These are phyloP conservation scores for Anhinga anhinga DNA, from an alignment of 2,113 vertebrate species.

Conservation along the genomic window DNA sequence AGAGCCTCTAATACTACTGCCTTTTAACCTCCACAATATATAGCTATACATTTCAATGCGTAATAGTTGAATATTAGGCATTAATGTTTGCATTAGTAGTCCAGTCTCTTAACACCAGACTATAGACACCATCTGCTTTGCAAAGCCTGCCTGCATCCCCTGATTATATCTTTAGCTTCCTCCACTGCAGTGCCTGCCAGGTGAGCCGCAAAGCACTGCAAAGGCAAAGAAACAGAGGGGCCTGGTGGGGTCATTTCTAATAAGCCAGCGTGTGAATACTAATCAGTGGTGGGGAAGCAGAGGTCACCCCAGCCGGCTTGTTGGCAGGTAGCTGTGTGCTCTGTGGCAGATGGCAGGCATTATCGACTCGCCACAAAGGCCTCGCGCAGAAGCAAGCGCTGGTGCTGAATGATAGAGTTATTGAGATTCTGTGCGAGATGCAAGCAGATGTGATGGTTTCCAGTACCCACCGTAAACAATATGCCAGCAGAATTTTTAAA, in stretches of 20 bases:
- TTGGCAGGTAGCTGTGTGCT: conserved; percentile 84
- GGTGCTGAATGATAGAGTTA: conserved; percentile 77
- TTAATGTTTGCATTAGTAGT: conserved; percentile 73
- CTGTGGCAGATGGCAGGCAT: conserved; percentile 85
- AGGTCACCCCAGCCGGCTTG: conserved; percentile 79
- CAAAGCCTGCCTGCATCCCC: conserved; percentile 75
- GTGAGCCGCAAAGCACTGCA: conserved; percentile 77
- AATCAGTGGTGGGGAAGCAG: conserved; percentile 79
- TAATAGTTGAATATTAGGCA: conserved; percentile 62
- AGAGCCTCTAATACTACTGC: background rate
- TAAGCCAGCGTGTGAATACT: conserved; percentile 80
- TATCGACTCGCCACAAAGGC: conserved; percentile 82
- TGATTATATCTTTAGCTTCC: conserved; percentile 79
- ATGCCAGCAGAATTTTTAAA: conserved; percentile 81
- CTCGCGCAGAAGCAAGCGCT: conserved; percentile 71
- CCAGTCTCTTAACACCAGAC: conserved; percentile 70
- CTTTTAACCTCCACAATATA: conserved; percentile 12
- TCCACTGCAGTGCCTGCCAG: conserved; percentile 78
- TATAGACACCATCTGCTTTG: conserved; percentile 79
- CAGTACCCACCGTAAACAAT: conserved; percentile 79
- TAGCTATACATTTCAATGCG: conserved; percentile 22
- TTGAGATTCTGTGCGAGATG: conserved; percentile 82
- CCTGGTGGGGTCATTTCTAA: conserved; percentile 80
- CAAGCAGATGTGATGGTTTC: conserved; percentile 82
- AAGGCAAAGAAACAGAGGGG: conserved; percentile 75